A percentile compares a stretch with the other conserved stretches of the same genome.
phyloP scores from a whole-genome alignment of 1,140 invertebrate species.

The Littorina saxatilis region DNA sequence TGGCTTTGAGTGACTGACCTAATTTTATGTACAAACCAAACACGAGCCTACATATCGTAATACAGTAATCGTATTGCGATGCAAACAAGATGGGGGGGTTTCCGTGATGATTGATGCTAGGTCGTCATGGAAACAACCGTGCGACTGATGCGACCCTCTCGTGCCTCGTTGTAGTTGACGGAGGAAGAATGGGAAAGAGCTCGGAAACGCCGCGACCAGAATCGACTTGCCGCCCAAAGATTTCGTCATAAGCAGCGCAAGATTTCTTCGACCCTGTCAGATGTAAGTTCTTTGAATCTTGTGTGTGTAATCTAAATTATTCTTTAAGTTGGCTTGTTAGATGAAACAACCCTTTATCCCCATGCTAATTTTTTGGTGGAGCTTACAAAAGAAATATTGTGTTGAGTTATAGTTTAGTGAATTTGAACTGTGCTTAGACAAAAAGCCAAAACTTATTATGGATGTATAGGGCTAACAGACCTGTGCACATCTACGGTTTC shows the following conservation, averaged over 20 bases:
- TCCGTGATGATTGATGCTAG: conserved; percentile 23
- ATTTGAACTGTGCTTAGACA: no score
- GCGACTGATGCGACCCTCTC: conserved; percentile 35
- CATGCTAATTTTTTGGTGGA: no score
- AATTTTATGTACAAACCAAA: no score
- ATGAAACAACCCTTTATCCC: no score
- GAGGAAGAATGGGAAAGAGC: conserved; percentile 40
- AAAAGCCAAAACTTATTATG: no score
- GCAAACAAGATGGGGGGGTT: background rate
- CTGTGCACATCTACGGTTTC: no score
- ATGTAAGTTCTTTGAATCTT: conserved; percentile 21
- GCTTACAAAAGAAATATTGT: no score
- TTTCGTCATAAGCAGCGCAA: conserved; percentile 39
- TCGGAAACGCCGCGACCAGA: conserved; percentile 43
- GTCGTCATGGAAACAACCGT: conserved; percentile 30
- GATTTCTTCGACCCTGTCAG: conserved; percentile 20
- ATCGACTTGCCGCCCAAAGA: conserved; percentile 38
- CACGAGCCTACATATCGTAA: no score
- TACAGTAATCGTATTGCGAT: no score
- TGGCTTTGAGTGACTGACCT: no score
- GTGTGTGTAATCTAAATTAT: background rate
- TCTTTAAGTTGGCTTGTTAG: background rate
- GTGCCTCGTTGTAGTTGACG: conserved; percentile 40
- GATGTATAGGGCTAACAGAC: no score
- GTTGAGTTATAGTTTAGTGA: no score